Conservation (phyloP, 1,140 invertebrate species). For the Aethina tumida region DNA sequence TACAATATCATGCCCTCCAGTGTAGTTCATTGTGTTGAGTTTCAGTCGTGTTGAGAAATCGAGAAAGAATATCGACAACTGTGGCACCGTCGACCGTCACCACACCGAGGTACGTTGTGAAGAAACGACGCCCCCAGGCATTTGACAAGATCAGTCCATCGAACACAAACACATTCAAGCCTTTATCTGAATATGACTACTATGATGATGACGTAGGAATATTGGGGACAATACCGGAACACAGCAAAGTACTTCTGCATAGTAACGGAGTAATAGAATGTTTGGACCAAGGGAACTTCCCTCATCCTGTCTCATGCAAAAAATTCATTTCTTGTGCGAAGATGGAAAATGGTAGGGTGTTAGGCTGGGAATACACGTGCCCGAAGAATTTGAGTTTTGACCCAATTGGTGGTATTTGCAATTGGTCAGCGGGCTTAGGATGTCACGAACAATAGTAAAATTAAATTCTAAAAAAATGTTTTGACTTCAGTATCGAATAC, state of each 20-base stretch:
- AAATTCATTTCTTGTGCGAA: conserved; percentile 82
- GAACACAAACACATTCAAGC: conserved; percentile 9
- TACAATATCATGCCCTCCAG: too few species aligned
- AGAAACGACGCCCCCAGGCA: conserved; percentile 10
- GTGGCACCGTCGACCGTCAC: conserved; percentile 14
- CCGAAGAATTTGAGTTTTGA: conserved; percentile 75
- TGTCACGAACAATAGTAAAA: conserved; percentile 44
- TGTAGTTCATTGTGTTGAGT: conserved; percentile 3
- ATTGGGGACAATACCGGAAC: conserved; percentile 34
- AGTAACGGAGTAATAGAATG: conserved; percentile 61
- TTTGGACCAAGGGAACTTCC: conserved; percentile 77
- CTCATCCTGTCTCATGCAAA: conserved; percentile 76
- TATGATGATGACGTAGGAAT: conserved; percentile 39
- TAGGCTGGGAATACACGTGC: conserved; percentile 81
- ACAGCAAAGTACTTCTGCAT: conserved; percentile 37
- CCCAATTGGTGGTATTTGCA: conserved; percentile 80
- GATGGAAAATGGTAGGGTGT: conserved; percentile 62
- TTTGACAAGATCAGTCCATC: conserved; percentile 10
- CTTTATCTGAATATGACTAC: conserved; percentile 46
- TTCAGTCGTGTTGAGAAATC: neutral
- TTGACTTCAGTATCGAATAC: too few species aligned
- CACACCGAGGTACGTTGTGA: too few species aligned
- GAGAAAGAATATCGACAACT: conserved; percentile 8
- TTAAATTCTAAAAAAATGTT: neutral
- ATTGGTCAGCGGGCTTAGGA: conserved; percentile 69